Conservation (phyloP, 2,888 invertebrate genomes). For the Drosophila rellima region DNA sequence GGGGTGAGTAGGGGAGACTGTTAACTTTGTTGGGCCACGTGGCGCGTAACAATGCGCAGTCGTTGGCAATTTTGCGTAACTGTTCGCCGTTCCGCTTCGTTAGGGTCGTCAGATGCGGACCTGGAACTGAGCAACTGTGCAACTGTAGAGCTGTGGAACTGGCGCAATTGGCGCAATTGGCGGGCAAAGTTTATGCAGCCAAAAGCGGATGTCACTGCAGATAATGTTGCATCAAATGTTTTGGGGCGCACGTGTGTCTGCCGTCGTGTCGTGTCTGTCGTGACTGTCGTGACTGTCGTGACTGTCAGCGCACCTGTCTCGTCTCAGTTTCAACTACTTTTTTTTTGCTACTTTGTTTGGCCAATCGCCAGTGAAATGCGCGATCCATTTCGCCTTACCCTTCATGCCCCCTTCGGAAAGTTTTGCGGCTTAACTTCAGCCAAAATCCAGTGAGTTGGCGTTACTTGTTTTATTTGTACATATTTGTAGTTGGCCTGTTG, state of each 20-base stretch:
- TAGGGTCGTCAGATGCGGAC: slow-evolving; percentile 49
- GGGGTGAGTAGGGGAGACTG: neutral
- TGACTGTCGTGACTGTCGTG: neutral
- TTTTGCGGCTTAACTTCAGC: slow-evolving; percentile 41
- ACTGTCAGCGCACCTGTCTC: slow-evolving; percentile 43
- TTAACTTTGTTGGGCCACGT: slow-evolving; percentile 71
- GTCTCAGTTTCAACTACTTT: slow-evolving; percentile 8
- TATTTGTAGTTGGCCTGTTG: slow-evolving; percentile 4
- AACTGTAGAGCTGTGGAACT: neutral
- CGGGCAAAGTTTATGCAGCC: slow-evolving; percentile 64
- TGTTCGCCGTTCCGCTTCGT: slow-evolving; percentile 74
- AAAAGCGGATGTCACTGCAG: slow-evolving; percentile 70
- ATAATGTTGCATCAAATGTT: slow-evolving; percentile 71
- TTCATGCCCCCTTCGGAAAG: slow-evolving; percentile 13
- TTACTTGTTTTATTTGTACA: slow-evolving; percentile 26
- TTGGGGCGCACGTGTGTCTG: slow-evolving; percentile 52
- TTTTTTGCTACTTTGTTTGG: slow-evolving; percentile 52
- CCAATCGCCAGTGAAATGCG: slow-evolving; percentile 58
- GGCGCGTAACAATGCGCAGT: slow-evolving; percentile 78
- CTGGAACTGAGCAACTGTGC: neutral
- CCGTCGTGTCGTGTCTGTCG: neutral
- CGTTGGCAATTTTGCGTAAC: slow-evolving; percentile 80
- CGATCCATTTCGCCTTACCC: slow-evolving; percentile 1
- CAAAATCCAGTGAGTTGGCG: slow-evolving; percentile 30
- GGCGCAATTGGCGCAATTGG: too few relatives aligned